Percentiles rank a stretch among this genome's conserved stretches.
Evolutionary conservation across 2,797 vertebrate genomes (phyloP).

Genomic region (Decapterus maruadsi): DNA sequence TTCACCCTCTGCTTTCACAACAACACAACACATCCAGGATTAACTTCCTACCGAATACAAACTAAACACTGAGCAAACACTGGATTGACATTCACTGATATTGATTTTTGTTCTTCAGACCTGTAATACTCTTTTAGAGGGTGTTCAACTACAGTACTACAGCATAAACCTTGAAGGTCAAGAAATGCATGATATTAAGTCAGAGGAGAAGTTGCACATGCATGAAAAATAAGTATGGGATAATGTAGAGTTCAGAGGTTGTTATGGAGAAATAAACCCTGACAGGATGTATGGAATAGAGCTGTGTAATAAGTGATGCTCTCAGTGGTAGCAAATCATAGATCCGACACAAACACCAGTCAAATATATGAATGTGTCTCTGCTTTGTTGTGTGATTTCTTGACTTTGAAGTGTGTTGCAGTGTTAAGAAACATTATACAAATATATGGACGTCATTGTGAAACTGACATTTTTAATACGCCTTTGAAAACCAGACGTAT

Average conservation of each 20-base stretch:
- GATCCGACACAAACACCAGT: neutral
- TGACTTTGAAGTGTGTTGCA: neutral
- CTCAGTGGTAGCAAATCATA: neutral
- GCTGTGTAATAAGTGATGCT: neutral
- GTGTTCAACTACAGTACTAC: no score
- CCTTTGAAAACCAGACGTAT: neutral
- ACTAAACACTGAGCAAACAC: neutral
- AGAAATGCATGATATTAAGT: neutral
- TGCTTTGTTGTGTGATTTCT: neutral
- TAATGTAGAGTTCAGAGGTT: no score
- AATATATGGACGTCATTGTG: no score
- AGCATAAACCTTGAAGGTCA: slow-evolving; percentile 2
- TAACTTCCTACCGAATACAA: neutral
- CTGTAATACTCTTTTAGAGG: no score
- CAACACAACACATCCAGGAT: neutral
- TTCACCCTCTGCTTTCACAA: neutral
- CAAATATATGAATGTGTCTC: neutral
- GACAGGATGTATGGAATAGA: no score
- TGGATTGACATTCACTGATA: slow-evolving; percentile 8
- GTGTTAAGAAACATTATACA: neutral
- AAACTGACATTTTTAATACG: no score
- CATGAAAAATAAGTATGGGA: neutral
- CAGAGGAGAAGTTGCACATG: neutral
- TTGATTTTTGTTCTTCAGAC: neutral
- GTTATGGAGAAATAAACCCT: no score